A percentile compares a stretch with the other conserved stretches of the same genome.
phyloP scores from a whole-genome alignment of 2,113 vertebrate genomes.

The Dryoscopus gambensis region DNA sequence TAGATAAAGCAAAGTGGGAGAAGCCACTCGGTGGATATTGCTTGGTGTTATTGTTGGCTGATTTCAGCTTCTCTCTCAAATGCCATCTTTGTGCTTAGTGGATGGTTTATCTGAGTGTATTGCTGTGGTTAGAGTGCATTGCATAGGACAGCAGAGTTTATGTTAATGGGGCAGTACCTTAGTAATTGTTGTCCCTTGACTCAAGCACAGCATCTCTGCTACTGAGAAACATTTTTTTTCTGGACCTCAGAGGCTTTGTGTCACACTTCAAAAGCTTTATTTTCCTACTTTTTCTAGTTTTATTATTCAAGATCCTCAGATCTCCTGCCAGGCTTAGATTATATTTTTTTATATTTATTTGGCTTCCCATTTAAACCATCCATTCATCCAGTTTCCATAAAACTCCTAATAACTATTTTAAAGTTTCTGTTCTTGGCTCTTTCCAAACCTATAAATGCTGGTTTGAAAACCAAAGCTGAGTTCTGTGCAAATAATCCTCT shows the following conservation, averaged over 20 bases:
- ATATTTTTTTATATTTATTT: constrained; percentile 47
- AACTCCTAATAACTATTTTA: constrained; percentile 73
- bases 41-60: not conserved
- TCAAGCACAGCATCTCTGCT: not conserved
- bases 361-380: constrained; percentile 59
- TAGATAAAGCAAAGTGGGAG: not conserved
- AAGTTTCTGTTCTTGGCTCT: constrained; percentile 68
- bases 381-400: constrained; percentile 71
- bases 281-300: constrained; percentile 21
- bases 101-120: not conserved
- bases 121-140: not conserved
- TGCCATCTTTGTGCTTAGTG: not conserved
- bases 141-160: not conserved
- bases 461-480: constrained; percentile 66
- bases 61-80: not conserved
- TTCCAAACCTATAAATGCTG: constrained; percentile 65
- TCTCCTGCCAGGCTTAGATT: constrained; percentile 57
- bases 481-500: constrained; percentile 60
- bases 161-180: not conserved
- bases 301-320: constrained; percentile 51
- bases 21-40: not conserved
- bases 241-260: not conserved
- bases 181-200: not conserved
- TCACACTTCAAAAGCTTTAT: not conserved
- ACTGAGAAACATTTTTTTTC: not conserved